Evolutionary conservation across 1,140 invertebrate genomes (phyloP), one percentile per base, ranked within the genome.

Genomic region (Temnothorax curvispinosus): DNA sequence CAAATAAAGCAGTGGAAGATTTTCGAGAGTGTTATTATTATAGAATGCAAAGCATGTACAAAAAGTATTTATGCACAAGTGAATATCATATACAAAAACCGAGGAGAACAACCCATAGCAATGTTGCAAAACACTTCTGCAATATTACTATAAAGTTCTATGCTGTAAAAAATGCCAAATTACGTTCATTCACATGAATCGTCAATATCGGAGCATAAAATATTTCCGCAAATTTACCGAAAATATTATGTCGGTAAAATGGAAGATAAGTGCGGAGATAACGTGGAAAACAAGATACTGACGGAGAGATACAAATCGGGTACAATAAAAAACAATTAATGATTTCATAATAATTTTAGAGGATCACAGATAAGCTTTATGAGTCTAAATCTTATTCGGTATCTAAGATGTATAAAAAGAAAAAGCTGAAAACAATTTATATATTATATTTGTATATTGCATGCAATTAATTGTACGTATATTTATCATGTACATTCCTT

Each of bases 251-350:
- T 27, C 0, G 27, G 27, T 3, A 35, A 52, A 72, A 35, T 13
- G 15, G 1, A 7, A 54, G 15, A 72, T 69, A 69, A 50, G 4
- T 50, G 4, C 18, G 18, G 32, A 41, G 27, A 74, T 74, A n/a
- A 35, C 8, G 18, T 0, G 2, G 13, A 11, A n/a, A 35, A 54
- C 4, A 74, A 74, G 71, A 54, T 52, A 52, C 2, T 35, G 13
- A 72, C 0, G 6, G 21, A 54, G 11, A 71, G 67, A 72, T 54
- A 54, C 27, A 54, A 54, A 18, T 21, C 18, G 0, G 15, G 38
- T 54, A 54, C 71, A 74, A 54, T 54, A 54, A 52, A 72, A 72
- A 74, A n/a, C 32, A 35, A 74, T 72, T 52, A 72, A 72, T 52
- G 15, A 72, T 71, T 71, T 47, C 21, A 50, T 47, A 15, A 41